phyloP scores from a whole-genome alignment of 2,797 vertebrate species.

The Ctenosaura bakeri region DNA sequence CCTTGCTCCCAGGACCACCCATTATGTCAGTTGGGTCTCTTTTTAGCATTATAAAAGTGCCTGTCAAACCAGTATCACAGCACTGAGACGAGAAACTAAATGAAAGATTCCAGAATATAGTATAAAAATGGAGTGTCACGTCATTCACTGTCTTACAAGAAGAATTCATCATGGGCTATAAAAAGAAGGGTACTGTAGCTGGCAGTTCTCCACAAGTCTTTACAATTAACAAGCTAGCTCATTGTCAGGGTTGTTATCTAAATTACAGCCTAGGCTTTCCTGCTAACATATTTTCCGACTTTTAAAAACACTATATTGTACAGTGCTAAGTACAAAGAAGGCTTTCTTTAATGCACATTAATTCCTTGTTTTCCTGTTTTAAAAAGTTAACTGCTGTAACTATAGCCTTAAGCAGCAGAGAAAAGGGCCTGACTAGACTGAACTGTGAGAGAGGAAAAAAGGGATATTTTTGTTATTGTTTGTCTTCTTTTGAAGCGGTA shows the following conservation, averaged over 20 bases:
- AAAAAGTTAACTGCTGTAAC: slow-evolving; percentile 73
- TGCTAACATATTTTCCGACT: slow-evolving; percentile 73
- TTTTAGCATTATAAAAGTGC: slow-evolving; percentile 29
- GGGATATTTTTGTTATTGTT: slow-evolving; percentile 55
- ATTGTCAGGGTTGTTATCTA: slow-evolving; percentile 75
- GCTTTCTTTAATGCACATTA: slow-evolving; percentile 76
- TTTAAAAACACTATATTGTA: slow-evolving; percentile 75
- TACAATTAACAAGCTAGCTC: slow-evolving; percentile 72
- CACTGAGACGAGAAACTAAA: background rate
- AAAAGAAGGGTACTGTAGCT: slow-evolving; percentile 65
- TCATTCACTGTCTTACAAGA: slow-evolving; percentile 47
- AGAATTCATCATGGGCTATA: slow-evolving; percentile 33
- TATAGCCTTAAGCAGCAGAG: slow-evolving; percentile 67
- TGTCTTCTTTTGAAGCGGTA: slow-evolving; percentile 20
- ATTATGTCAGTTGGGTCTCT: slow-evolving; percentile 37
- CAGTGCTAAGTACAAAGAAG: slow-evolving; percentile 73
- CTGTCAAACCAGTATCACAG: slow-evolving; percentile 12
- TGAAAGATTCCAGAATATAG: slow-evolving; percentile 29
- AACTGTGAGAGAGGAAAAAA: slow-evolving; percentile 27
- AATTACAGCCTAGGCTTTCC: slow-evolving; percentile 77
- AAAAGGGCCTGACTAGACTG: slow-evolving; percentile 28
- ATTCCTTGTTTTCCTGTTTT: slow-evolving; percentile 71
- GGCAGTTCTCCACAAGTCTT: slow-evolving; percentile 71
- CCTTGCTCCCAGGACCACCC: slow-evolving; percentile 65
- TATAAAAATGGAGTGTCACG: slow-evolving; percentile 31